A percentile compares a stretch with the other conserved stretches of the same genome.
Conservation (phyloP, 2,888 invertebrate genomes). For the Boloria selene region DNA sequence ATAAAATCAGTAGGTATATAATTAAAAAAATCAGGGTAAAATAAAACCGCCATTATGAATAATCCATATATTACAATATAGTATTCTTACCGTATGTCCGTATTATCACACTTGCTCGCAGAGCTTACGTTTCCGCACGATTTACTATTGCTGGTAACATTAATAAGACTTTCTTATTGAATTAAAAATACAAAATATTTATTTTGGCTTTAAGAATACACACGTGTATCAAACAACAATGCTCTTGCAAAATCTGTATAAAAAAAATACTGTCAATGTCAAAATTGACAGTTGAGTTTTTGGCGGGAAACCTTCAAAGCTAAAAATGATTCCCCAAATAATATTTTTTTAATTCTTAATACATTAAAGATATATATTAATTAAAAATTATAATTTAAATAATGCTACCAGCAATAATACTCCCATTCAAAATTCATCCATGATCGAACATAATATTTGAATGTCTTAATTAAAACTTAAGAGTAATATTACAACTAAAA, state of each 20-base stretch:
- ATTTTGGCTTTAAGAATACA: too few relatives aligned
- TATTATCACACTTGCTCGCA: constrained; percentile 36
- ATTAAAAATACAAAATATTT: neutral
- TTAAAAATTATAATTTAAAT: neutral
- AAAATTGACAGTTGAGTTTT: too few relatives aligned
- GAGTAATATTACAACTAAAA: constrained; percentile 2
- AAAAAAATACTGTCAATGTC: too few relatives aligned
- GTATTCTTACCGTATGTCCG: constrained; percentile 32
- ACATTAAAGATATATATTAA: too few relatives aligned
- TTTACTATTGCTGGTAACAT: constrained; percentile 27
- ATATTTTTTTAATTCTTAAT: neutral
- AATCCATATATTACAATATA: constrained; percentile 39
- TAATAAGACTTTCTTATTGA: neutral
- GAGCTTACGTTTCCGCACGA: constrained; percentile 23
- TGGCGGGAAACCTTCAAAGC: neutral
- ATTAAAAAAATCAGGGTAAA: too few relatives aligned
- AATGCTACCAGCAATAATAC: constrained; percentile 10
- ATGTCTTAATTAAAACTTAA: constrained; percentile 1
- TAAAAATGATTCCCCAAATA: neutral
- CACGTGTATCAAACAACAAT: too few relatives aligned
- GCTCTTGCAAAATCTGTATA: too few relatives aligned
- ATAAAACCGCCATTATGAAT: constrained; percentile 21
- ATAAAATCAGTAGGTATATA: too few relatives aligned
- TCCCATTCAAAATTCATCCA: constrained; percentile 8
- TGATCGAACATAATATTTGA: constrained; percentile 6